Evolutionary conservation across 2,797 vertebrate genomes (phyloP).

Genomic region (Sphenodon punctatus): DNA sequence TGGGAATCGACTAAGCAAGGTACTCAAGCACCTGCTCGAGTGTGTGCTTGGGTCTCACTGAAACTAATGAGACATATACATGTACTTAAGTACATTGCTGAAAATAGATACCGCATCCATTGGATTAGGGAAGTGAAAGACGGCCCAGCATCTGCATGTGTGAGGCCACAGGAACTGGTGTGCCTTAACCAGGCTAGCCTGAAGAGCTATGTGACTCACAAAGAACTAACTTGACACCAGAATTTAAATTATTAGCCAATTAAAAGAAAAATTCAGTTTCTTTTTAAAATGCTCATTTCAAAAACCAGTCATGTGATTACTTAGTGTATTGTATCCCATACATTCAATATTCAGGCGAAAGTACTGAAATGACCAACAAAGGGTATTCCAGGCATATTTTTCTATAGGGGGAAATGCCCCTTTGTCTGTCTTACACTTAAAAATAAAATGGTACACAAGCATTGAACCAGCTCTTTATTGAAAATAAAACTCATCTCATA

Average conservation of each 20-base stretch:
- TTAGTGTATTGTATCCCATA: not conserved
- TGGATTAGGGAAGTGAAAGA: no score
- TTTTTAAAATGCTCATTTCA: not conserved
- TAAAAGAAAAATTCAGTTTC: no score
- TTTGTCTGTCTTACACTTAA: not conserved
- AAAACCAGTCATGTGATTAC: not conserved
- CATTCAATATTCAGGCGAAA: not conserved
- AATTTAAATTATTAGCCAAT: no score
- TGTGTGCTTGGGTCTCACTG: not conserved
- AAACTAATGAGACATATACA: no score
- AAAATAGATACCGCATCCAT: no score
- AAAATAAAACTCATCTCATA: not conserved
- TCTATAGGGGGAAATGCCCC: slow-evolving; percentile 20
- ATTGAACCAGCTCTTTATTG: not conserved
- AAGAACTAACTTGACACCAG: no score
- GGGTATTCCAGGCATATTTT: not conserved
- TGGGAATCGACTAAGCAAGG: not conserved
- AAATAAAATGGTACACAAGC: slow-evolving; percentile 5
- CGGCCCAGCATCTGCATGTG: no score
- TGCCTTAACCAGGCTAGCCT: no score
- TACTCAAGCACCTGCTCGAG: not conserved
- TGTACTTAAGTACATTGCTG: no score
- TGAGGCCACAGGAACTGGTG: no score
- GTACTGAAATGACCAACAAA: not conserved
- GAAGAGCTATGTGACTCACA: no score